A percentile compares a stretch with the other conserved stretches of the same genome.
phyloP scores from a whole-genome alignment of 2,113 vertebrate species.

The Sceloporus tristichus region DNA sequence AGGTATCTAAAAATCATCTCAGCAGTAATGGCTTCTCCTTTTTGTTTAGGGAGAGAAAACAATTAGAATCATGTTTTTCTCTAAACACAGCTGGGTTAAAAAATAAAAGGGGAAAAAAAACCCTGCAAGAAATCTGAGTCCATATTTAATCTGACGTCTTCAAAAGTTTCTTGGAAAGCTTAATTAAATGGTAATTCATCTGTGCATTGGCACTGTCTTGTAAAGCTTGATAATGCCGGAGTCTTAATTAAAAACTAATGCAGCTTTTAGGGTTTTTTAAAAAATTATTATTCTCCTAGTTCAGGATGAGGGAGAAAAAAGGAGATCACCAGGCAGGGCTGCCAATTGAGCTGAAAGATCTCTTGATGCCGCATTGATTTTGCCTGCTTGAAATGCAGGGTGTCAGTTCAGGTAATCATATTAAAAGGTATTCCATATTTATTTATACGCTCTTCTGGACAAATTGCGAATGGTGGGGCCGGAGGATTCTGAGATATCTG shows the following conservation, averaged over 20 bases:
- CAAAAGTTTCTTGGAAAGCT: conserved; percentile 78
- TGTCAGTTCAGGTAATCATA: conserved; percentile 26
- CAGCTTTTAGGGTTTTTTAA: conserved; percentile 61
- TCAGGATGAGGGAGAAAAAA: conserved; percentile 57
- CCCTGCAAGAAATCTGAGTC: conserved; percentile 63
- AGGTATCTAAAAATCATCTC: background rate
- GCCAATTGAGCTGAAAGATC: conserved; percentile 55
- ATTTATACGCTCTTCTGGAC: background rate
- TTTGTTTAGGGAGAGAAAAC: conserved; percentile 60
- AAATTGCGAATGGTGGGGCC: conserved; percentile 15
- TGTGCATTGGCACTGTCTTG: conserved; percentile 74
- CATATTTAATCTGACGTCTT: conserved; percentile 72
- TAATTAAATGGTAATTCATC: conserved; percentile 79
- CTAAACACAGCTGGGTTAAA: background rate
- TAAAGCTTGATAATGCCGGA: conserved; percentile 73
- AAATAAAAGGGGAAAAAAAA: background rate
- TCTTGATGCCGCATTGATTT: conserved; percentile 59
- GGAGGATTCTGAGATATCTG: rapidly evolving
- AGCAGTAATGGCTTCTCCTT: conserved; percentile 47
- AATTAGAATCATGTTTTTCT: conserved; percentile 55
- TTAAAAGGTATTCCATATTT: background rate
- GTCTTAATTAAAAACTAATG: conserved; percentile 75
- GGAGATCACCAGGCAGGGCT: conserved; percentile 41
- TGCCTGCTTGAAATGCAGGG: conserved; percentile 35
- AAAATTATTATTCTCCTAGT: conserved; percentile 61